These are phyloP conservation scores for Chloroclysta siterata DNA, from an alignment of 2,888 invertebrate species.

Conservation along the genomic window DNA sequence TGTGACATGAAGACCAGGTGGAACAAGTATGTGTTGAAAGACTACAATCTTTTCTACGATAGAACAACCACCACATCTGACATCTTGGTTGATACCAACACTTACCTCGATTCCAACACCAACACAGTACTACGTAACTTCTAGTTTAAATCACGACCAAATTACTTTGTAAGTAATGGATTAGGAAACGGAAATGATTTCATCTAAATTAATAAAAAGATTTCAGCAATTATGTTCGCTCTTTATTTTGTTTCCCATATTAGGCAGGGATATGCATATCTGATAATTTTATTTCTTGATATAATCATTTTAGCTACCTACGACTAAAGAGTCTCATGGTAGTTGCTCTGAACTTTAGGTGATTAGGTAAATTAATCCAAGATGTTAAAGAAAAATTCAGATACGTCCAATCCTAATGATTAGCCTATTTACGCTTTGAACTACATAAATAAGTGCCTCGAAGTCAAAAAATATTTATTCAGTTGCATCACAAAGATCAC, in stretches of 20 bases:
- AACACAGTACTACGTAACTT: conserved; percentile 5
- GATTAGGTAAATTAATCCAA: too few species aligned
- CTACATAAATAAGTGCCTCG: too few species aligned
- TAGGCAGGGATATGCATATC: too few species aligned
- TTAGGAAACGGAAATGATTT: not conserved
- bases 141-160: not conserved
- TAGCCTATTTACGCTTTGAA: not conserved
- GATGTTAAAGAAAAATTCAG: too few species aligned
- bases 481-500: too few species aligned
- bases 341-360: too few species aligned
- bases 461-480: too few species aligned
- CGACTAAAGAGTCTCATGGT: too few species aligned
- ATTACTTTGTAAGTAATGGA: not conserved
- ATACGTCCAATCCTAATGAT: too few species aligned
- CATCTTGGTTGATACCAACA: conserved; percentile 61
- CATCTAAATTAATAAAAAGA: conserved; percentile 15
- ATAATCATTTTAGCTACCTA: too few species aligned
- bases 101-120: conserved; percentile 36
- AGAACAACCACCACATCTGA: conserved; percentile 54
- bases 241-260: not conserved
- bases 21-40: conserved; percentile 67
- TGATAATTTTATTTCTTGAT: too few species aligned
- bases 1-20: conserved; percentile 78
- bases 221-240: conserved; percentile 18
- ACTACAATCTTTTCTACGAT: conserved; percentile 61